Evolutionary conservation across 2,113 vertebrate species (phyloP).

Genomic region (Protobothrops flavoviridis): DNA sequence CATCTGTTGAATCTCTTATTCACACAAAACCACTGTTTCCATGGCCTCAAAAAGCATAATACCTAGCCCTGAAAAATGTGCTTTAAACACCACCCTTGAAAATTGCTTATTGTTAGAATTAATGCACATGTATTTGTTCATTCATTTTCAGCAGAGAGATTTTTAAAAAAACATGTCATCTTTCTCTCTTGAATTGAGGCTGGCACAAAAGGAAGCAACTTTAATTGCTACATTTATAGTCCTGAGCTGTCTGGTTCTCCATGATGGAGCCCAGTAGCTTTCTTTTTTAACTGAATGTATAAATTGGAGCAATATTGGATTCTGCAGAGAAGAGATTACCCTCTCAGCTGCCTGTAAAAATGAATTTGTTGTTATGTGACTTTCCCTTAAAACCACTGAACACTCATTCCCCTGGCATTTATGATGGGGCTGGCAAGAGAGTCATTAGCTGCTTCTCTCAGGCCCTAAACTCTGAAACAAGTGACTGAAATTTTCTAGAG

Average conservation of each 20-base stretch:
- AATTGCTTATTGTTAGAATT: neutral
- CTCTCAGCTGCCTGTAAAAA: conserved; percentile 42
- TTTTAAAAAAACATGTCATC: neutral
- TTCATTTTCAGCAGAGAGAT: neutral
- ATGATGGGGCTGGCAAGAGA: neutral
- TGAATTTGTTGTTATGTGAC: conserved; percentile 44
- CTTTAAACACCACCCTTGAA: rapidly evolving
- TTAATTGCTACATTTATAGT: neutral
- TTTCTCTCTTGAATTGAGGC: neutral
- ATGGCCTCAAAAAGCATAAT: neutral
- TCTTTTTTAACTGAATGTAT: conserved; percentile 28
- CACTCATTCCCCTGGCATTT: conserved; percentile 18
- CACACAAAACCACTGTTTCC: neutral
- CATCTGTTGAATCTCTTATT: neutral
- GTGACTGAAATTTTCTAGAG: neutral
- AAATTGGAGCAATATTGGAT: conserved; percentile 41
- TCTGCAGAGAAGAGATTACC: conserved; percentile 42
- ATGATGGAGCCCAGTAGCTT: neutral
- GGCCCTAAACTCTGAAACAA: neutral
- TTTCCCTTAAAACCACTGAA: conserved; percentile 34
- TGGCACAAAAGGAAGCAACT: neutral
- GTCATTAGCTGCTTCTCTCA: neutral
- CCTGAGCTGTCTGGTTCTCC: neutral
- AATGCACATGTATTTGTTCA: neutral
- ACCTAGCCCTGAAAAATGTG: neutral